Evolutionary conservation across 2,113 vertebrate genomes (phyloP).

Genomic region (Chamaea fasciata): DNA sequence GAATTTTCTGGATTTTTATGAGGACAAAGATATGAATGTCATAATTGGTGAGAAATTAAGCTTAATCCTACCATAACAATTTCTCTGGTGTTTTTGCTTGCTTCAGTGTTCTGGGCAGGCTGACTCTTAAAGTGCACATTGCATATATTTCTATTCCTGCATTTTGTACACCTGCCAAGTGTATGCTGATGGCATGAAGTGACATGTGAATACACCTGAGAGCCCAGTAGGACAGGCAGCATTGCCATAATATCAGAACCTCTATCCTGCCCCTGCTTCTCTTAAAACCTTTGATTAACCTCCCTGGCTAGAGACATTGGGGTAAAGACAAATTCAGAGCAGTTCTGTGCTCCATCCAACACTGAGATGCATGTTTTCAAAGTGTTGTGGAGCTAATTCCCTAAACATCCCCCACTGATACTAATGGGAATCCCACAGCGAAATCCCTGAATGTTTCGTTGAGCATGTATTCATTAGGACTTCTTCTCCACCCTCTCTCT

Average conservation of each 20-base stretch:
- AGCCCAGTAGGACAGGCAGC: background rate
- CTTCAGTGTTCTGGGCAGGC: background rate
- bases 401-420: background rate
- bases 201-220: background rate
- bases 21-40: background rate
- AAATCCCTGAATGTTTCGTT: background rate
- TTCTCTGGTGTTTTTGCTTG: background rate
- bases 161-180: background rate
- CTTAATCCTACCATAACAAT: background rate
- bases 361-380: background rate
- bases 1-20: background rate
- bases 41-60: background rate
- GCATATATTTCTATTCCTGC: background rate
- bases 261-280: background rate
- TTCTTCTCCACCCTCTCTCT: background rate
- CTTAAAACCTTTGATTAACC: background rate
- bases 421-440: background rate
- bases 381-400: background rate
- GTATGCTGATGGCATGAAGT: background rate
- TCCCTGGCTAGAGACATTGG: background rate
- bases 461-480: background rate
- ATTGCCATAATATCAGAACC: background rate
- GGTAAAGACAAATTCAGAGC: background rate
- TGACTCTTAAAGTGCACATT: background rate
- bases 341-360: background rate